Evolutionary conservation across 2,888 invertebrate species (phyloP), one percentile per base, ranked within the genome.

Genomic region (Belgica antarctica): DNA sequence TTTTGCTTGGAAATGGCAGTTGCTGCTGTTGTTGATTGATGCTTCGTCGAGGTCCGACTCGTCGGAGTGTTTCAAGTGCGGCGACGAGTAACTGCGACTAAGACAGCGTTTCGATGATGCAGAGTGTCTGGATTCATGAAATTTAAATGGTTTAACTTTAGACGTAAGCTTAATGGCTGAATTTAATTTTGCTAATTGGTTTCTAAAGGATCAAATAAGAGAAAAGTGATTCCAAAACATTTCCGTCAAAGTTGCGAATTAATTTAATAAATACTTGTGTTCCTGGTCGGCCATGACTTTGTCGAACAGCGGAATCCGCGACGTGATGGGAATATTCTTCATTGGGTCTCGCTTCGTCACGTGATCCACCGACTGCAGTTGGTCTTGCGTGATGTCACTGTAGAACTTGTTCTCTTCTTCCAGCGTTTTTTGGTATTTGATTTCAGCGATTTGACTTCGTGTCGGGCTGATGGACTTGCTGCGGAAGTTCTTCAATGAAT

Each of bases 201-300:
- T 81, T 75, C 87, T 86, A 75, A 47, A 70, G 61, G 34, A 41
- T 46, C 25, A 70, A 70, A 66, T 47, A 68, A 34, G 17, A 22
- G 24, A 47, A 47, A 47, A 34, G 41, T 47, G 28, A 66, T 47
- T 66, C 17, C n/a, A 28, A 36, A 34, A 62, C 27, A 3, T 19
- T 28, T 31, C 7, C 19, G 12, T 47, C n/a, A n/a, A n/a, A 57
- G 24, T 52, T 52, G 17, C 22, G 22, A 17, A 52, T n/a, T n/a
- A 19, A 52, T 52, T 17, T 52, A 52, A 52, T 19, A 31, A 34
- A 31, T 57, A 87, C 89, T 88, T 86, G 81, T 85, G 84, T 76
- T 89, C 87, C 78, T 88, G 88, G 72, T 88, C 87, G 72, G 85
- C 86, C 75, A 89, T 80, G 72, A 89, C 85, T 81, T 87, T 87